Conservation (phyloP, 1,140 invertebrate genomes). For the Periplaneta americana region DNA sequence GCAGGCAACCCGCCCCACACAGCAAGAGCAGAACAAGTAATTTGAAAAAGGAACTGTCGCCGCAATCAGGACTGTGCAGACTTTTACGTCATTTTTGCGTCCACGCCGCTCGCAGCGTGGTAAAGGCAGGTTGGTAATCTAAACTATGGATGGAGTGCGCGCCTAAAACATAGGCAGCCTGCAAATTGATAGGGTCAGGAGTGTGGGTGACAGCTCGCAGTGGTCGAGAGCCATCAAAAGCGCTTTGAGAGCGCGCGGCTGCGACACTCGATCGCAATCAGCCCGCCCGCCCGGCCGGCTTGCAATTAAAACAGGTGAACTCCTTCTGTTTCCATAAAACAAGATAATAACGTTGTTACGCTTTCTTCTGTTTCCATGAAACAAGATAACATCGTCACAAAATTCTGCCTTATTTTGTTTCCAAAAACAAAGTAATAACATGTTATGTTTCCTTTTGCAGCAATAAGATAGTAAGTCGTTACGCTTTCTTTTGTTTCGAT, state of each 20-base stretch:
- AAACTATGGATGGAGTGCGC: conserved; percentile 1
- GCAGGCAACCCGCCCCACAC: neutral
- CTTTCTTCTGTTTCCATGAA: too few relatives aligned
- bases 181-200: conserved; percentile 7
- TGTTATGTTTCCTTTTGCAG: too few relatives aligned
- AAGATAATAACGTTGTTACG: too few relatives aligned
- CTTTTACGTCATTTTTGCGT: neutral
- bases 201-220: conserved; percentile 2
- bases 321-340: too few relatives aligned
- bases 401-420: too few relatives aligned
- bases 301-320: too few relatives aligned
- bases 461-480: too few relatives aligned
- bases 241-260: neutral
- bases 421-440: too few relatives aligned
- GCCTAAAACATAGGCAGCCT: conserved; percentile 8
- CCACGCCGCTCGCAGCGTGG: neutral
- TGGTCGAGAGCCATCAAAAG: conserved; percentile 3
- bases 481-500: too few relatives aligned
- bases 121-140: neutral
- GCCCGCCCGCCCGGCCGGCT: too few relatives aligned
- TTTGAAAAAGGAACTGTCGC: neutral
- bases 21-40: neutral
- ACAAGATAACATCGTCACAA: too few relatives aligned
- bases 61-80: too few relatives aligned
- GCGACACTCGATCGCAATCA: neutral